Percentiles rank a stretch among this genome's conserved stretches.
phyloP scores from a whole-genome alignment of 2,113 vertebrate genomes.

The Petroica traversi region DNA sequence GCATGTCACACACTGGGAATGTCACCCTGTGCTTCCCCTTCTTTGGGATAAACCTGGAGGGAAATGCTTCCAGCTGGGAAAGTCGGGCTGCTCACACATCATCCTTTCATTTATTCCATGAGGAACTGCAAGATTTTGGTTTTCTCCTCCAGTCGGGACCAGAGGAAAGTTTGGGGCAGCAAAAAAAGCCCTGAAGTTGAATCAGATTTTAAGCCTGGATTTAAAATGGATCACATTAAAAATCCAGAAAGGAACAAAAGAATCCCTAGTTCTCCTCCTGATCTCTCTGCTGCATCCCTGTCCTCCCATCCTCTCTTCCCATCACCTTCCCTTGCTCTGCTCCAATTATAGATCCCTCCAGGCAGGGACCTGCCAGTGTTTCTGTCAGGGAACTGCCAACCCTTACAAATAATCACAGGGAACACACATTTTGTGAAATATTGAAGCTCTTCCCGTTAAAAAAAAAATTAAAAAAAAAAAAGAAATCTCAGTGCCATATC shows the following conservation, averaged over 20 bases:
- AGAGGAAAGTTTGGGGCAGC: not conserved
- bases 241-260: not conserved
- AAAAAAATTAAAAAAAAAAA: not conserved
- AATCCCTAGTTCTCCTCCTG: not conserved
- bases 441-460: not conserved
- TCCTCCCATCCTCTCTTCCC: slow-evolving; percentile 17
- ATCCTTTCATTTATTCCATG: not conserved
- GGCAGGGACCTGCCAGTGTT: slow-evolving; percentile 19
- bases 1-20: accelerated
- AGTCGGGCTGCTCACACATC: not conserved
- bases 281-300: not conserved
- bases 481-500: not conserved
- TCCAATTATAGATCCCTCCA: slow-evolving; percentile 9
- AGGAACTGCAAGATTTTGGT: not conserved
- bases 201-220: not conserved
- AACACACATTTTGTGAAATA: not conserved
- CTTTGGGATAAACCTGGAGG: not conserved
- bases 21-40: not conserved
- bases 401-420: not conserved
- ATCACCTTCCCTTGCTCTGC: not conserved
- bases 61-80: not conserved
- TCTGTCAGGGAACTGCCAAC: slow-evolving; percentile 1
- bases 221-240: not conserved
- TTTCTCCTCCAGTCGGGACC: not conserved
- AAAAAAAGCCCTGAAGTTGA: not conserved